Evolutionary conservation across 2,113 vertebrate genomes (phyloP), one percentile per base, ranked within the genome.

Genomic region (Motacilla alba): DNA sequence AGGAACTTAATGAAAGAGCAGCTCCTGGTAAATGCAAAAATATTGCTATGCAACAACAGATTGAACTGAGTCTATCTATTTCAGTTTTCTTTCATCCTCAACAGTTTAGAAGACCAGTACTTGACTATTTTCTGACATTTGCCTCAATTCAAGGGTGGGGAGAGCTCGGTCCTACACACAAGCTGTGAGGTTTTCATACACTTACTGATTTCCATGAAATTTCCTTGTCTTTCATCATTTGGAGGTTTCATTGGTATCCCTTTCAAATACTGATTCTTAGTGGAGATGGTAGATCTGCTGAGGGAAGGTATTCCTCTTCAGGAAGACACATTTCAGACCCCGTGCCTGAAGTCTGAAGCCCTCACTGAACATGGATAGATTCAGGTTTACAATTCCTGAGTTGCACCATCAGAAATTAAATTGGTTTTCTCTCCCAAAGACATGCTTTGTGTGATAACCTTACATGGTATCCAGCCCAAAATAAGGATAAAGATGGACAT

Each of bases 11-110:
- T 93, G 92, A 83, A 94, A 96, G 95, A 12, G 83, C 87, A 89
- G 86, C 53, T 95, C 58, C 70, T 85, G 55, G 39, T 93, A 85
- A 93, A 92, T 58, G 74, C 58, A 83, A 59, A 87, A 69, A 74
- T 91, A 96, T 80, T 96, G 93, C 96, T 96, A 90, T 91, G 93
- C 94, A 95, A 90, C 93, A 91, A 68, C 56, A 89, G 60, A 82
- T 89, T 96, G 67, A 82, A 66, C 59, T 46, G 37, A 62, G 89
- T 72, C 60, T 15, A 33, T 46, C 56, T 19, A n/a, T 47, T 74
- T 46, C 49, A 31, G 23, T 63, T 81, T 91, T 59, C 53, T 87
- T 92, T 92, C 49, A 73, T 88, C 66, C 39, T 75, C 80, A 68
- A 2, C 41, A 62, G 55, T 24, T 76, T 49, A 39, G 12, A 53